Evolutionary conservation across 2,888 invertebrate genomes (phyloP), one percentile per base, ranked within the genome.

Genomic region (Hemistola chrysoprasaria): DNA sequence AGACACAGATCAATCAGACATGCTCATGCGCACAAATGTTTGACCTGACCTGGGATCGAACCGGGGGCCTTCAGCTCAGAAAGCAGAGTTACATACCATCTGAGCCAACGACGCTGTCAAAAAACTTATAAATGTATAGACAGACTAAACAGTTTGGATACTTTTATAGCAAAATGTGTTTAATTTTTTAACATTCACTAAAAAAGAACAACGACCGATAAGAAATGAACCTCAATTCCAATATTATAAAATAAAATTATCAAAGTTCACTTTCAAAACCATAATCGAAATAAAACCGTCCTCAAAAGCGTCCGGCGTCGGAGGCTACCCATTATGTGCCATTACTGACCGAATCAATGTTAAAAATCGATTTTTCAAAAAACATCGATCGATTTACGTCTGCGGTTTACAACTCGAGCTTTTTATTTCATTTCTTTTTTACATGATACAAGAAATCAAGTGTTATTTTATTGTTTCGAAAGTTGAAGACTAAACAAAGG

Each of bases 321-420:
- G 46, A 54, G 50, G 54, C 51, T 33, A 52, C 54, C 60, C 59
- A 70, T 70, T 70, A 71, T 61, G 59, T 50, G 60, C 67, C 70
- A 75, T 71, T 70, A 70, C 62, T 62, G 65, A 65, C 58, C 68
- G 68, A 69, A 72, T 70, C 63, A 71, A 67, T 65, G 51, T 65
- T 48, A 68, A 68, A 65, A 71, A 65, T 49, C 49, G 50, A 67
- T 68, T 66, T 62, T 65, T 65, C 63, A 67, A 73, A 73, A 78
- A 74, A 73, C 65, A 62, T 49, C 59, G 51, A 57, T 62, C 69
- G 65, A 63, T 73, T 74, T 69, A 50, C 56, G 67, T 72, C 65
- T 79, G 80, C 71, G 79, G 80, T 80, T 70, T 53, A 54, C 16
- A 16, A 16, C 32, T 58, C 46, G 50, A 49, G 50, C 55, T 58